phyloP scores from a whole-genome alignment of 2,797 vertebrate species.

The Oryzias sinensis region DNA sequence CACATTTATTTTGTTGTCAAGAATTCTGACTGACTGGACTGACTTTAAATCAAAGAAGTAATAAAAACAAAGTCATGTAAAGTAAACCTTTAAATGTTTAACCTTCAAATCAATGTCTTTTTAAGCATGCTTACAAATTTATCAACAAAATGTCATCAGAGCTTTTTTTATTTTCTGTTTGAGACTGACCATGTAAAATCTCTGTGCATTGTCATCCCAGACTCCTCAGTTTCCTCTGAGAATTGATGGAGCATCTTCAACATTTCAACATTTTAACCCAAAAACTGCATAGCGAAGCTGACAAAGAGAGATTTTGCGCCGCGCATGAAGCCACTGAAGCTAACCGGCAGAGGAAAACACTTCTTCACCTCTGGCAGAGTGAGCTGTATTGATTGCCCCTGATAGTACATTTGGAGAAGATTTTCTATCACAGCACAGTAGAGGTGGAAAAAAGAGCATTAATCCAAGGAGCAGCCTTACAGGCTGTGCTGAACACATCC shows the following conservation, averaged over 20 bases:
- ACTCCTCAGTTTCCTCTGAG: too few relatives aligned
- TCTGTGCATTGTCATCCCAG: too few relatives aligned
- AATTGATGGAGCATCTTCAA: not conserved
- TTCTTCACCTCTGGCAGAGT: slow-evolving; percentile 51
- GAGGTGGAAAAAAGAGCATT: slow-evolving; percentile 46
- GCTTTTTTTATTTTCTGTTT: too few relatives aligned
- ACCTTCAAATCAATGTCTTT: too few relatives aligned
- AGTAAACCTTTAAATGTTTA: too few relatives aligned
- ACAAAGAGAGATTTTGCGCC: slow-evolving; percentile 38
- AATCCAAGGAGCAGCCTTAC: slow-evolving; percentile 67
- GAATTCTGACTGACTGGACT: too few relatives aligned
- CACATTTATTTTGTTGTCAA: too few relatives aligned
- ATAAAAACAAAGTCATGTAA: too few relatives aligned
- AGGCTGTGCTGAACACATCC: slow-evolving; percentile 70
- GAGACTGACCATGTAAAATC: too few relatives aligned
- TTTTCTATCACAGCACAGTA: slow-evolving; percentile 67
- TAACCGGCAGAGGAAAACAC: slow-evolving; percentile 46
- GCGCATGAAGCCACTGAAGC: slow-evolving; percentile 32
- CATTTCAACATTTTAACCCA: slow-evolving; percentile 1
- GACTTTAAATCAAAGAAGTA: too few relatives aligned
- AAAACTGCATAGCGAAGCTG: slow-evolving; percentile 27
- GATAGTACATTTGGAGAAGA: slow-evolving; percentile 61
- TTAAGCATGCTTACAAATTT: too few relatives aligned
- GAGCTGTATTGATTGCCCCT: slow-evolving; percentile 70
- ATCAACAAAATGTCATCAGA: too few relatives aligned